Evolutionary conservation across 2,113 vertebrate genomes (phyloP).

Genomic region (Coracopsis vasa): DNA sequence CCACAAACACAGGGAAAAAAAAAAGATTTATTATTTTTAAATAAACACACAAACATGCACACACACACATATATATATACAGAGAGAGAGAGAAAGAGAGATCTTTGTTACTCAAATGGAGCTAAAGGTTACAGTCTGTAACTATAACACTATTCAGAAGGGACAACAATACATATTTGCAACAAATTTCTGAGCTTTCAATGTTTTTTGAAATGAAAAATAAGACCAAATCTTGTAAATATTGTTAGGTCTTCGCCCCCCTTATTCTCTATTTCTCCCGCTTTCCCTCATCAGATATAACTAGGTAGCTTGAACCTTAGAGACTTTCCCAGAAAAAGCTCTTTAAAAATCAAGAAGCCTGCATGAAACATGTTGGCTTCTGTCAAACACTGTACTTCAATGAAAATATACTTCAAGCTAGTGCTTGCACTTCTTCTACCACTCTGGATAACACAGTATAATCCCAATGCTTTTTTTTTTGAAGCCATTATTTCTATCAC

Average conservation of each 20-base stretch:
- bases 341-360: neutral
- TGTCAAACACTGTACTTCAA: neutral
- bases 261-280: neutral
- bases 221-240: neutral
- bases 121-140: neutral
- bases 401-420: neutral
- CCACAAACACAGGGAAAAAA: rapidly evolving
- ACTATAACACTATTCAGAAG: neutral
- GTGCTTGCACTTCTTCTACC: neutral
- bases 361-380: neutral
- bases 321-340: neutral
- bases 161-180: rapidly evolving
- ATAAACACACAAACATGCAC: neutral
- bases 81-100: neutral
- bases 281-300: neutral
- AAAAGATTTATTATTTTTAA: neutral
- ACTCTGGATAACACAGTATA: neutral
- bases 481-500: neutral
- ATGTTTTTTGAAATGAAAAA: neutral
- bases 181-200: neutral
- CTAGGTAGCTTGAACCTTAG: neutral
- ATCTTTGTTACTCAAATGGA: neutral
- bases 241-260: neutral
- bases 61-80: neutral
- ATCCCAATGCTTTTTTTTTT: neutral